Base-by-base conservation (phyloP, 2,113 vertebrate genomes). In the Dasyornis broadbenti region DNA sequence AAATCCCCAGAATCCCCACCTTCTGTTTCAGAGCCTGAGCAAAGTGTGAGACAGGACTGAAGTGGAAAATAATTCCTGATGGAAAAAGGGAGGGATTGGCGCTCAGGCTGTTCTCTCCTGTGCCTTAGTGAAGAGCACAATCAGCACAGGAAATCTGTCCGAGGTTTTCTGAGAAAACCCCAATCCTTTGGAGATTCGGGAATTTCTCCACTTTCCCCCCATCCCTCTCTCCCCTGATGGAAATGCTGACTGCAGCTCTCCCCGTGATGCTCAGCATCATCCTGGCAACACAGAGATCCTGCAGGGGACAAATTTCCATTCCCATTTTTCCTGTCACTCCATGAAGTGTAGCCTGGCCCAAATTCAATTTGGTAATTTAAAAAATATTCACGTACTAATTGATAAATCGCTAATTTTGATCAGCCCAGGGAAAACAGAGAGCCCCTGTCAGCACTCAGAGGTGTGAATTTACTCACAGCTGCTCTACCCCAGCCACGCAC, bases 401-500 rank as follows among this genome's bases (percentile, higher is more conserved):
- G 16, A 6, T 7, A 61, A 31, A 57, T 20, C 60, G 15, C 2
- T 11, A 23, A 13, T 35, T 61, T 10, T 54, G 24, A 56, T 21
- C 21, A 17, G 0, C 8, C 20, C 23, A 3, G 27, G 42, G 47
- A 54, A 37, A 44, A 35, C 30, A 45, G 39, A 61, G 22, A 24
- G 27, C 8, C 20, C n/a, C 42, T n/a, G 64, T 10, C 3, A 40
- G 70, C 64, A 49, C 24, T 44, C 61, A 10, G 2, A 60, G 53
- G 14, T 2, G 31, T 2, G 0, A 1, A 4, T 54, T 65, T 33
- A 33, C 28, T 28, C 13, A 3, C 54, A 69, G 60, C 2, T 64
- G 52, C 59, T 80, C 31, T 24, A 11, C 4, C 37, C 40, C 21
- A n/a, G 54, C 49, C 19, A 19, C 1, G 45, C 53, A 33, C 21